Conservation (phyloP, 2,113 vertebrate genomes). For the Apteryx owenii region DNA sequence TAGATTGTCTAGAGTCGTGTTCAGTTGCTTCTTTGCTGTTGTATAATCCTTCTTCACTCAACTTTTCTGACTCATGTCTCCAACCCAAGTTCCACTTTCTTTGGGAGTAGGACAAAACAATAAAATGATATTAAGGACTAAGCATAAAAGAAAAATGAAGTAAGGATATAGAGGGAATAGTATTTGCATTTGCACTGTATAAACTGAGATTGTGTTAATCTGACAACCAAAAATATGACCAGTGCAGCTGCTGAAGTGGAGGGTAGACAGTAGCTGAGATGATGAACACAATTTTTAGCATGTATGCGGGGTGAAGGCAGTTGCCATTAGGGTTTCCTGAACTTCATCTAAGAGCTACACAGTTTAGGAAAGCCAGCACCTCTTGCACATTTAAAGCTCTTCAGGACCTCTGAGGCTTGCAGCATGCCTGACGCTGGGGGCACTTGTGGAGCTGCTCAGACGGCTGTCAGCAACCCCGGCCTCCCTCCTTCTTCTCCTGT, state of each 20-base stretch:
- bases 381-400: neutral
- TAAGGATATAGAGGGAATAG: neutral
- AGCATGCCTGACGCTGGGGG: neutral
- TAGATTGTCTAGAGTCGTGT: neutral
- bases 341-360: neutral
- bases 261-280: neutral
- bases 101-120: neutral
- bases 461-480: neutral
- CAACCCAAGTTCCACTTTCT: neutral
- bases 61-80: neutral
- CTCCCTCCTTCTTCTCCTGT: neutral
- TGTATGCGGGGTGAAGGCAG: neutral
- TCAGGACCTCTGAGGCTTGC: neutral
- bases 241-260: neutral
- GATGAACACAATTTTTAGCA: neutral
- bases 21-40: neutral
- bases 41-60: neutral
- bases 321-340: neutral
- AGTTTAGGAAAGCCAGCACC: neutral
- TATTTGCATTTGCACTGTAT: neutral
- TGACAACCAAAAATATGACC: neutral
- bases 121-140: neutral
- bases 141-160: neutral
- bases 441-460: accelerated
- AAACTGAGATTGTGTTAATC: neutral